Conservation (phyloP, 2,797 vertebrate genomes). For the Rhynchotus rufescens region DNA sequence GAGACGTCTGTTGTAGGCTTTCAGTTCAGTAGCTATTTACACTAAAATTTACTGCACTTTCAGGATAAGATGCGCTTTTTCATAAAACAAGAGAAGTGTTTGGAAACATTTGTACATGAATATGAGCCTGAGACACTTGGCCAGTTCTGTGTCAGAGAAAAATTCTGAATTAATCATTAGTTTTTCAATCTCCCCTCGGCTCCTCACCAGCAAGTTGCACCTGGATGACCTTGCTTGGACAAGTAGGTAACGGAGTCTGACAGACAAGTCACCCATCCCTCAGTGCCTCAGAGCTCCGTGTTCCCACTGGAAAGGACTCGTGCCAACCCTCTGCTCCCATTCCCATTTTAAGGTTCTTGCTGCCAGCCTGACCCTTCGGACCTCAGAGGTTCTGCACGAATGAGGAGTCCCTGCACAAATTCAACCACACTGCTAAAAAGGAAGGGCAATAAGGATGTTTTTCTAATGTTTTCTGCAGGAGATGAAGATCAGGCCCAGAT, state of each 20-base stretch:
- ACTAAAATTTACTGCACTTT: neutral
- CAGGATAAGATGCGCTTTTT: neutral
- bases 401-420: neutral
- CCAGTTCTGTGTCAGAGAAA: slow-evolving; percentile 4
- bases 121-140: neutral
- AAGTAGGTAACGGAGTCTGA: neutral
- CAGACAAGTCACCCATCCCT: neutral
- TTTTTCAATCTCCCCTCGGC: slow-evolving; percentile 14
- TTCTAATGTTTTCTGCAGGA: neutral
- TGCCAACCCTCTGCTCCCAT: neutral
- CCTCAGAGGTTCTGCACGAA: neutral
- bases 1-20: neutral
- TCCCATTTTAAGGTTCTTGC: neutral
- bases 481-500: neutral
- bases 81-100: neutral
- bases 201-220: neutral
- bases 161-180: slow-evolving; percentile 10
- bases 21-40: neutral
- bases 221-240: slow-evolving; percentile 1
- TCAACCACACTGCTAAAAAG: neutral
- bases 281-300: neutral
- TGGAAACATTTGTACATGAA: neutral
- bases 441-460: neutral
- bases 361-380: neutral
- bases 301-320: neutral